These are phyloP conservation scores for Chiloscyllium punctatum DNA, from an alignment of 2,797 vertebrate genomes.

Conservation along the genomic window DNA sequence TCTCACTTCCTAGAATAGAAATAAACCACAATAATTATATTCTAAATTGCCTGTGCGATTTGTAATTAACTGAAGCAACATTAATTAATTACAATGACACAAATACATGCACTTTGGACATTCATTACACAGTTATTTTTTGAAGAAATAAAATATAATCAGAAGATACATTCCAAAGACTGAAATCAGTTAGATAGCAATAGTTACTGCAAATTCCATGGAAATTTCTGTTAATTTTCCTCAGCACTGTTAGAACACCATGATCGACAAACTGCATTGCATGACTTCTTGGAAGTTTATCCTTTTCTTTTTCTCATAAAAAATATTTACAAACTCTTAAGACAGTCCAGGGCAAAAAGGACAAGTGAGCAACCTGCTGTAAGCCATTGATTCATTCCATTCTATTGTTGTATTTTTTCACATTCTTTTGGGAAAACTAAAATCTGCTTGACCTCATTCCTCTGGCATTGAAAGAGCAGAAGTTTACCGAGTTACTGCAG, in stretches of 20 bases:
- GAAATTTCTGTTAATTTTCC: neutral
- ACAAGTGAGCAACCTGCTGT: neutral
- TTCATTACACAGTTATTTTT: neutral
- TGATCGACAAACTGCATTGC: neutral
- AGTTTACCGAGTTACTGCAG: no score
- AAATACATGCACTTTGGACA: neutral
- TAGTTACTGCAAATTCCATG: neutral
- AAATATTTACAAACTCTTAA: neutral
- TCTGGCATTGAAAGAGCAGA: neutral
- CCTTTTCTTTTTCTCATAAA: neutral
- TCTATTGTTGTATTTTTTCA: neutral
- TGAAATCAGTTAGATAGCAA: neutral
- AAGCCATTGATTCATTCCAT: neutral
- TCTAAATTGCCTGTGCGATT: neutral
- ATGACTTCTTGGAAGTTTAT: neutral
- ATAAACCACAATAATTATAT: neutral
- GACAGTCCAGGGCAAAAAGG: neutral
- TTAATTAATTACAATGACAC: neutral
- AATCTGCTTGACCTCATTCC: neutral
- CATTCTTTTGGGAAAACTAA: neutral
- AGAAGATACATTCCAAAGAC: neutral
- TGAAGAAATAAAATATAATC: neutral
- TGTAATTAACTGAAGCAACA: neutral
- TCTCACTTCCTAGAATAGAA: neutral
- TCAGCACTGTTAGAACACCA: neutral